A percentile compares a stretch with the other conserved stretches of the same genome.
Conservation (phyloP, 2,797 vertebrate species). For the Microctenopoma steveboyesi region DNA sequence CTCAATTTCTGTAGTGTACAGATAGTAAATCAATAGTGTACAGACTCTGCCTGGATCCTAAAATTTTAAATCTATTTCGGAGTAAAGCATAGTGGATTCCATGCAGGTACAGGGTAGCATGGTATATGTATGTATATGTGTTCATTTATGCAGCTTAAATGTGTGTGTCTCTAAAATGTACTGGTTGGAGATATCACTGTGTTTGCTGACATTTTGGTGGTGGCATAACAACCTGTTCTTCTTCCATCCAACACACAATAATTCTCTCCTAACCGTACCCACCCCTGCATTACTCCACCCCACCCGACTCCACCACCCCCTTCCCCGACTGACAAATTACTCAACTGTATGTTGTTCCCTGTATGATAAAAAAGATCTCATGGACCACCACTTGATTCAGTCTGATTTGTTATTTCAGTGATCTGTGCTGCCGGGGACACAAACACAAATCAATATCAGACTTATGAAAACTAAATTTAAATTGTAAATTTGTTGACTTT, state of each 20-base stretch:
- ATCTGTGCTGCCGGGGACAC: constrained; percentile 49
- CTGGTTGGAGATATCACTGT: constrained; percentile 13
- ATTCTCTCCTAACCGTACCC: constrained; percentile 19
- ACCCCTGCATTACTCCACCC: constrained; percentile 22
- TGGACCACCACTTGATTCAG: constrained; percentile 45
- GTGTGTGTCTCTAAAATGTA: constrained; percentile 11
- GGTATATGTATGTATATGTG: neutral
- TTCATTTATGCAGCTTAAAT: neutral
- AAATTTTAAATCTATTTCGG: neutral
- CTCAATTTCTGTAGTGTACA: too few relatives aligned
- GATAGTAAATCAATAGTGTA: too few relatives aligned
- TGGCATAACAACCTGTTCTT: constrained; percentile 36
- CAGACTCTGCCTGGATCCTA: too few relatives aligned
- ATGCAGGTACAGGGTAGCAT: neutral
- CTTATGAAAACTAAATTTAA: neutral
- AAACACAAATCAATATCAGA: constrained; percentile 7
- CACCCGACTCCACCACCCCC: neutral
- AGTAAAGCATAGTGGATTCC: constrained; percentile 13
- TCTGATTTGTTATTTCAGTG: constrained; percentile 56
- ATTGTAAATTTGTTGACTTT: too few relatives aligned
- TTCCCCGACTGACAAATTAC: constrained; percentile 18
- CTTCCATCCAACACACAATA: constrained; percentile 44
- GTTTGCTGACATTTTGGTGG: constrained; percentile 59
- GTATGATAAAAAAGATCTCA: constrained; percentile 59
- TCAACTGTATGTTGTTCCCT: constrained; percentile 48